Conservation (phyloP, 64 coral and sea anemone species). For the Pachyseris speciosa region DNA sequence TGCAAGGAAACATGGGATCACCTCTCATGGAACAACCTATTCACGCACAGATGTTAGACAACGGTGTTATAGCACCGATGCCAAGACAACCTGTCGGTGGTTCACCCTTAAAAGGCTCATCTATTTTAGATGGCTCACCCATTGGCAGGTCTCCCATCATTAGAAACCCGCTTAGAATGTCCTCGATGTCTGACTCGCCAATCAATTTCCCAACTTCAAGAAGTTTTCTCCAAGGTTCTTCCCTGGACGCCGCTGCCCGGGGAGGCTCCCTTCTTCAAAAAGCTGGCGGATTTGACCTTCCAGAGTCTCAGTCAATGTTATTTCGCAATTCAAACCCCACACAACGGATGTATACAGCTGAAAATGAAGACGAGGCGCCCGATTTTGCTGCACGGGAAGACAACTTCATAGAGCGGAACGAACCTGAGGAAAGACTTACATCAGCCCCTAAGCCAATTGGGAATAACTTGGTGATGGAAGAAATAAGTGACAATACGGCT, state of each 20-base stretch:
- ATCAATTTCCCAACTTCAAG: slow-evolving; percentile 2
- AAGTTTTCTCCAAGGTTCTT: neutral
- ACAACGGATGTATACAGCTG: slow-evolving; percentile 18
- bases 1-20: neutral
- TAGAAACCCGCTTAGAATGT: neutral
- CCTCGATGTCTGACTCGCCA: neutral
- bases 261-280: slow-evolving; percentile 23
- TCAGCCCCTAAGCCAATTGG: neutral
- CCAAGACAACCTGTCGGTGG: neutral
- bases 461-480: slow-evolving; percentile 53
- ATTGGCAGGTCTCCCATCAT: neutral
- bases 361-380: neutral
- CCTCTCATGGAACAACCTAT: slow-evolving; percentile 17
- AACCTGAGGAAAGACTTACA: neutral
- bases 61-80: slow-evolving; percentile 33
- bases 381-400: neutral
- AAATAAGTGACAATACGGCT: slow-evolving; percentile 48
- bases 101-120: neutral
- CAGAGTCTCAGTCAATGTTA: neutral
- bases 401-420: neutral
- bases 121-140: neutral
- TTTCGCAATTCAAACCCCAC: neutral
- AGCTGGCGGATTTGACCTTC: slow-evolving; percentile 7
- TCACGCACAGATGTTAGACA: slow-evolving; percentile 38
- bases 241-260: neutral